Evolutionary conservation across 1,140 invertebrate genomes (phyloP).

Genomic region (Littorina saxatilis): DNA sequence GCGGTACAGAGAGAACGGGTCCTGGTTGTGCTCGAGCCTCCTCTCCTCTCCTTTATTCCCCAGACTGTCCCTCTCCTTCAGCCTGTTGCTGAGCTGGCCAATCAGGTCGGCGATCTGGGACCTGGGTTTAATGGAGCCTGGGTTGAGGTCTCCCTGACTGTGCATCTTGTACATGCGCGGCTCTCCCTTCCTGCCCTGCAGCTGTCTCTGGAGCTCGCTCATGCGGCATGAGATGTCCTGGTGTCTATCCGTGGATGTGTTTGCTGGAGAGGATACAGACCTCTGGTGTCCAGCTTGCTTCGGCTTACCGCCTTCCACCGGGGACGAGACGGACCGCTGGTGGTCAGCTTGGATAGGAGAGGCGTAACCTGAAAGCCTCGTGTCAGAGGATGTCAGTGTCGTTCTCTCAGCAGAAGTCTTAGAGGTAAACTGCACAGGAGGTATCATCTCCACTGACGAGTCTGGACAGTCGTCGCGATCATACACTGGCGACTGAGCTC

Average conservation of each 20-base stretch:
- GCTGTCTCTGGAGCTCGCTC: conserved; percentile 8
- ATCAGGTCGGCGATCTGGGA: conserved; percentile 4
- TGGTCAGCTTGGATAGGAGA: neutral
- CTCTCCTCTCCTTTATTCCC: neutral
- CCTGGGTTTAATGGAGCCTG: neutral
- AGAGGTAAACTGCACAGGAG: too few relatives aligned
- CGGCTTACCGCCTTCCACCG: neutral
- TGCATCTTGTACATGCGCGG: neutral
- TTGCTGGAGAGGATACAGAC: neutral
- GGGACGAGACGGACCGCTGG: neutral
- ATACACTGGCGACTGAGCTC: neutral
- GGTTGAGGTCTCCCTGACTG: conserved; percentile 15
- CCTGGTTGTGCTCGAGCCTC: neutral
- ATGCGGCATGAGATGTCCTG: neutral
- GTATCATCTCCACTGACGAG: too few relatives aligned
- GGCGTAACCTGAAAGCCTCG: neutral
- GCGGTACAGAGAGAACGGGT: conserved; percentile 3
- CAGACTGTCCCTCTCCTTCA: neutral
- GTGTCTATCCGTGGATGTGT: neutral
- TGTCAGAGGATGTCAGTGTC: too few relatives aligned
- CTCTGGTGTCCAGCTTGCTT: neutral
- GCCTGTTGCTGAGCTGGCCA: conserved; percentile 10
- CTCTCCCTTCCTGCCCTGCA: neutral
- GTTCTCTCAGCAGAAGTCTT: too few relatives aligned
- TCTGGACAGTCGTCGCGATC: neutral